Base-by-base conservation (phyloP, 2,888 invertebrate species). In the Smittia aterrima region DNA sequence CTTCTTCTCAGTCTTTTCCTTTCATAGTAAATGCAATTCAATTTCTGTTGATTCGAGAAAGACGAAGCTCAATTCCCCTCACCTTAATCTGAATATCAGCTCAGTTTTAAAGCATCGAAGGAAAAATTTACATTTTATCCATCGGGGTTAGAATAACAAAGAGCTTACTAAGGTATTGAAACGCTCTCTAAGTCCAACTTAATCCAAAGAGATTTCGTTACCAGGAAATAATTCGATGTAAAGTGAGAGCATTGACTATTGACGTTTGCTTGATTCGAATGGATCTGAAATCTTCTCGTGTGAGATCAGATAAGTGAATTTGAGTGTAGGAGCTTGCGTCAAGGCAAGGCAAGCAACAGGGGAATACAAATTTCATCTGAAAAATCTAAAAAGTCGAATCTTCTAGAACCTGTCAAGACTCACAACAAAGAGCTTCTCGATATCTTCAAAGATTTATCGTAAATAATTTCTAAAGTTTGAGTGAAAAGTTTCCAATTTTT, bases 401-500 rank as follows among this genome's bases (percentile, higher is more conserved):
- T n/a, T n/a, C 47, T 3, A 2, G 11, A 47, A 9, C 11, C 11
- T 47, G 11, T 2, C 18, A 58, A 20, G 6, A 7, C 3, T 18
- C 58, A 16, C 18, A 18, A 22, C 16, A 4, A 6, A 58, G 13
- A 27, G 25, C 3, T 32, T 66, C 22, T 67, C 27, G 11, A 6
- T 16, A 32, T 7, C 11, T 6, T 16, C 9, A 3, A 47, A 40
- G 41, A 67, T 67, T 67, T 41, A 67, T 67, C 41, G 20, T 66
- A 24, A 22, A 11, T 24, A 41, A 67, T 67, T 67, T 67, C 24
- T 67, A 18, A 67, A 11, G 40, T 67, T 67, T 67, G 41, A 67
- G 67, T 67, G 24, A 41, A 67, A 67, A 67, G 67, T 67, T 67
- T 66, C 32, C 66, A 20, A 66, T 38, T 66, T 47, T 20, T 38